Evolutionary conservation across 2,113 vertebrate species (phyloP), one percentile per base, ranked within the genome.

Genomic region (Cyprinodon variegatus): DNA sequence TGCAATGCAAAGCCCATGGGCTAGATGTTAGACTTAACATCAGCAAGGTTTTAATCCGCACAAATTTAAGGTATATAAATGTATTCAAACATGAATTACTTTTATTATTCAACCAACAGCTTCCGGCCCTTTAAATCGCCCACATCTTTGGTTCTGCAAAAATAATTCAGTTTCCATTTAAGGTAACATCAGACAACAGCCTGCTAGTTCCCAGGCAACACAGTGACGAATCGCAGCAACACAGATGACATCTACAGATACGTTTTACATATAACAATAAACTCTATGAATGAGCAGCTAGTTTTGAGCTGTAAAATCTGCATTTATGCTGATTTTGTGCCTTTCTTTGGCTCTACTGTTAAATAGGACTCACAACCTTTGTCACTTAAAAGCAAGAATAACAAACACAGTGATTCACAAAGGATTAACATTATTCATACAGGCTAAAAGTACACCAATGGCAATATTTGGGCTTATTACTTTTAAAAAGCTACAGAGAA

Each of bases 181-280:
- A 74, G 59, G 20, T 20, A 61, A 67, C 68, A 81, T 79, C 65
- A 70, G 46, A 81, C 59, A 65, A 38, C 61, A 81, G 46, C 37
- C 40, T 6, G 20, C 50, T 76, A 41, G 81, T 90, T 89, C 40
- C 86, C 78, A 81, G 79, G 79, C 69, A 76, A 82, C 78, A 37
- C 17, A 3, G 65, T 61, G 57, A 36, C 20, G 73, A 65, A 63
- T 72, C 14, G 20, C 50, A 62, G 40, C 76, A 77, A 65, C 64
- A 79, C 14, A 37, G n/a, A 10, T 41, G 57, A 72, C 69, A 85
- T 81, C 73, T 72, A 68, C 53, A n/a, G 45, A 29, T 40, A 39
- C 3, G 45, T 67, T 67, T 57, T 20, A n/a, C 20, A 57, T n/a
- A 57, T n/a, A 45, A 45, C 11, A 8, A 45, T 45, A 57, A 57